These are phyloP conservation scores for Neodiprion lecontei DNA, from an alignment of 1,140 invertebrate species.

Conservation along the genomic window DNA sequence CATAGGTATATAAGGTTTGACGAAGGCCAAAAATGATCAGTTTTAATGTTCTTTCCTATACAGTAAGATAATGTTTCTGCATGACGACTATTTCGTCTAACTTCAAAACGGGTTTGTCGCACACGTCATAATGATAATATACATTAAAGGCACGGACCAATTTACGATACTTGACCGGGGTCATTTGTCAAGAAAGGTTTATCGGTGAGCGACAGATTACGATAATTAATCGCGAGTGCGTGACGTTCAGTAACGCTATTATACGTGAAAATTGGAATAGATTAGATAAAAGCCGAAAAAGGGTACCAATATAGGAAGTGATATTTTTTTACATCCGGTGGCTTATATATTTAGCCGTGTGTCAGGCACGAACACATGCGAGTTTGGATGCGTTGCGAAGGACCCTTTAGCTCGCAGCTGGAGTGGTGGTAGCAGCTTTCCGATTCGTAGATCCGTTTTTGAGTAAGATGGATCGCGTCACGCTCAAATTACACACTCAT, in stretches of 20 bases:
- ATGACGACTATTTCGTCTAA: too few species aligned
- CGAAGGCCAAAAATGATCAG: too few species aligned
- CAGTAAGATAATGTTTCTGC: too few species aligned
- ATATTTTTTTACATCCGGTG: neutral
- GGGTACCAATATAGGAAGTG: neutral
- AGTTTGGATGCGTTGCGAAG: neutral
- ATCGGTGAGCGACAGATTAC: neutral
- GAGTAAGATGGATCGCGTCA: slow-evolving; percentile 34
- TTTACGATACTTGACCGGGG: neutral
- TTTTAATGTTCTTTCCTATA: too few species aligned
- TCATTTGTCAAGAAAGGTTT: slow-evolving; percentile 2
- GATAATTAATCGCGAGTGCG: neutral
- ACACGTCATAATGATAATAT: too few species aligned
- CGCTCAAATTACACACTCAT: slow-evolving; percentile 50
- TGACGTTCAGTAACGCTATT: neutral
- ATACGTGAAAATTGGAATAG: slow-evolving; percentile 5
- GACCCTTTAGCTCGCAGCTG: neutral
- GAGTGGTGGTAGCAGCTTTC: slow-evolving; percentile 7
- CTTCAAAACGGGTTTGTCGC: too few species aligned
- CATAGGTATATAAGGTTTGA: too few species aligned
- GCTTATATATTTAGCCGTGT: neutral
- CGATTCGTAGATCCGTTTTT: slow-evolving; percentile 8
- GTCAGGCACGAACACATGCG: neutral
- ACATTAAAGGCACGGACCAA: too few species aligned
- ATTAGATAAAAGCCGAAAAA: neutral